A percentile compares a stretch with the other conserved stretches of the same genome.
These are phyloP conservation scores for Heterohyrax brucei DNA, from an alignment of 2,797 vertebrate species.

Conservation along the genomic window DNA sequence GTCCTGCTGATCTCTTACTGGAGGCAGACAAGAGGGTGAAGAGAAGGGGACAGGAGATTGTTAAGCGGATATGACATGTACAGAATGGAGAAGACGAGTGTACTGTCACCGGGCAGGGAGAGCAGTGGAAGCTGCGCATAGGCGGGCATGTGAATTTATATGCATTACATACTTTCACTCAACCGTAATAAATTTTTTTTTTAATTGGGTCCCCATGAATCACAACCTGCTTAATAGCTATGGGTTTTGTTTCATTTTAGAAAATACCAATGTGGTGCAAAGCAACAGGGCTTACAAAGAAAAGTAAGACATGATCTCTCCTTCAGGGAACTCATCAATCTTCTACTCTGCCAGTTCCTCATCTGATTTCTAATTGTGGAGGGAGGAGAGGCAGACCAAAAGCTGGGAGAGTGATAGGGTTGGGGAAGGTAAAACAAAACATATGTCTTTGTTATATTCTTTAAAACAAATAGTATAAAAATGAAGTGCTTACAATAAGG, in stretches of 20 bases:
- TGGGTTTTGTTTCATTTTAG: neutral
- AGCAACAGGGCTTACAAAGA: slow-evolving; percentile 23
- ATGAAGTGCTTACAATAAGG: slow-evolving; percentile 14
- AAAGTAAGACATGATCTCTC: neutral
- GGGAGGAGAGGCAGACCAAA: neutral
- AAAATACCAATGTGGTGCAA: neutral
- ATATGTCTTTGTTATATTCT: neutral
- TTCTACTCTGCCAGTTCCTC: neutral
- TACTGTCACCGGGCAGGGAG: too few species aligned
- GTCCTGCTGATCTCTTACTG: too few species aligned
- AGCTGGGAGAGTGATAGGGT: neutral
- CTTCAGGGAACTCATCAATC: neutral
- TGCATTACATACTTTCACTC: too few species aligned
- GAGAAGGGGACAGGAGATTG: too few species aligned
- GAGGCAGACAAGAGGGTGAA: too few species aligned
- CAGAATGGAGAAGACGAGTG: too few species aligned
- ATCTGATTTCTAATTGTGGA: neutral
- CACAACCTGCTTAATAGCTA: neutral
- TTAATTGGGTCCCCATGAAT: neutral
- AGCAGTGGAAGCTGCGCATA: too few species aligned
- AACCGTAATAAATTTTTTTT: too few species aligned
- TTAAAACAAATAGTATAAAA: slow-evolving; percentile 33
- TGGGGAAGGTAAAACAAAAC: neutral
- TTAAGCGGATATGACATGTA: too few species aligned
- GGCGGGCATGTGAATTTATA: too few species aligned